These are phyloP conservation scores for Leptosomus discolor DNA, from an alignment of 2,113 vertebrate species.

Conservation along the genomic window DNA sequence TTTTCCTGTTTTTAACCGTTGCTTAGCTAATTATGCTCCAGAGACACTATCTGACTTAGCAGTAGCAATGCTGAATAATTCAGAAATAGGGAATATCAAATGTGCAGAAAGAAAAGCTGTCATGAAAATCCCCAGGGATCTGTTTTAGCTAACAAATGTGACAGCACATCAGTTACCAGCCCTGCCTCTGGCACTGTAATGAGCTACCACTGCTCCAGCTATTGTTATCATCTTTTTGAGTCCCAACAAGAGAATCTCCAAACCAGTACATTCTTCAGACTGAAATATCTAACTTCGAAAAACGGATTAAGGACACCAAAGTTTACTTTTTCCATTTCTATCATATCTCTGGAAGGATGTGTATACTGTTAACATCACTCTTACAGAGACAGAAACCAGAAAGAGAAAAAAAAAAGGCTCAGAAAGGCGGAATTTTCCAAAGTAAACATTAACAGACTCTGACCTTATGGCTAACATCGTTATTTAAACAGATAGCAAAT, in stretches of 20 bases:
- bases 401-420: background rate
- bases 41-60: background rate
- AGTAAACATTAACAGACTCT: background rate
- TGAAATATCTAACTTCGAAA: background rate
- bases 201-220: background rate
- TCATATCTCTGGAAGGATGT: background rate
- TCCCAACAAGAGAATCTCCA: background rate
- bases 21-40: constrained; percentile 24
- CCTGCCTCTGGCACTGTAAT: background rate
- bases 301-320: background rate
- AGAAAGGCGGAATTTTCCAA: background rate
- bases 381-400: background rate
- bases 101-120: background rate
- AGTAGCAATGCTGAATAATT: constrained; percentile 17
- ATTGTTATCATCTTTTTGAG: background rate
- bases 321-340: background rate
- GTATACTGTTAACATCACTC: background rate
- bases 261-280: background rate
- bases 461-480: background rate
- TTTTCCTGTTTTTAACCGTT: background rate
- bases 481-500: background rate
- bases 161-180: background rate
- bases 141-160: background rate
- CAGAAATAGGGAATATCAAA: background rate
- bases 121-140: background rate